phyloP scores from a whole-genome alignment of 2,113 vertebrate genomes.

The Varanus komodoensis region DNA sequence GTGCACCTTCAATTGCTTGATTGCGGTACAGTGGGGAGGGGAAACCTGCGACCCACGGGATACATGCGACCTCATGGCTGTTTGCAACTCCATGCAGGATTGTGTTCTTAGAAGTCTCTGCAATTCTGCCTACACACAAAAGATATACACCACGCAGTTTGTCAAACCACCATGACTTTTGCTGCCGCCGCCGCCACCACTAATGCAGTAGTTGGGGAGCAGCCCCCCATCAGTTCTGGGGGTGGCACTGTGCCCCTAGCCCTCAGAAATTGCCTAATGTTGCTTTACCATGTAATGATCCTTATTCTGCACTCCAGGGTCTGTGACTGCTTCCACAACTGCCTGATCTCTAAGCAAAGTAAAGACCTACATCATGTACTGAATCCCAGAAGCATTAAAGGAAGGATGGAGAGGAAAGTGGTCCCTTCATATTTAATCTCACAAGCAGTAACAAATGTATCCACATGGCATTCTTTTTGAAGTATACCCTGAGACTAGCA shows the following conservation, averaged over 20 bases:
- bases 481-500: constrained; percentile 27
- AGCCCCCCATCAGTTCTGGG: no score
- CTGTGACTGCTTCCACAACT: constrained; percentile 4
- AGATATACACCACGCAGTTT: no score
- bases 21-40: not conserved
- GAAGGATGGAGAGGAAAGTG: not conserved
- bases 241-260: no score
- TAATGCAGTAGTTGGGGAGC: no score
- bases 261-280: no score
- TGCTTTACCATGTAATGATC: not conserved
- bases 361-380: constrained; percentile 23
- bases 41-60: no score
- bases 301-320: rapidly evolving
- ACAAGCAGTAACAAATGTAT: constrained; percentile 31
- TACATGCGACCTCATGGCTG: no score
- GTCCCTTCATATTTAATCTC: constrained; percentile 37
- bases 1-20: not conserved
- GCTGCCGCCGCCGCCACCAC: no score
- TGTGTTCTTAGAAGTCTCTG: no score
- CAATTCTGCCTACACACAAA: no score
- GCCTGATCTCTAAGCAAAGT: not conserved
- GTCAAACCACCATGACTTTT: no score
- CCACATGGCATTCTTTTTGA: not conserved
- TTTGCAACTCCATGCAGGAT: no score
- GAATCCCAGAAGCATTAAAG: constrained; percentile 37